Evolutionary conservation across 2,888 invertebrate genomes (phyloP).

Genomic region (Phalera bucephala): DNA sequence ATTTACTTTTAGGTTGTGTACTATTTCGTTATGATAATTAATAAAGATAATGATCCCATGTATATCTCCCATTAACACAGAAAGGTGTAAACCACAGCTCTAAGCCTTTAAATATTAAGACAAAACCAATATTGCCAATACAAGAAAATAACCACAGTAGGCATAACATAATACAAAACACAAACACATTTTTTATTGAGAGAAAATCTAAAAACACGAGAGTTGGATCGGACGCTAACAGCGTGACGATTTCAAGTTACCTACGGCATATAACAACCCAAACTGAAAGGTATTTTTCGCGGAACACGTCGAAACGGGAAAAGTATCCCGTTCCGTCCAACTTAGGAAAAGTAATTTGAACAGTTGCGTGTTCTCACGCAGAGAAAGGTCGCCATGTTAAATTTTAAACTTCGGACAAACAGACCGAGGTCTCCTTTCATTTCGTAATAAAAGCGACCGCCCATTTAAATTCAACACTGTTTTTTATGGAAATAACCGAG

Average conservation of each 20-base stretch:
- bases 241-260: constrained; percentile 38
- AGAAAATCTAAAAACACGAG: constrained; percentile 17
- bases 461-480: constrained; percentile 12
- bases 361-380: constrained; percentile 71
- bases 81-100: too few relatives aligned
- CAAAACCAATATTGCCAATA: too few relatives aligned
- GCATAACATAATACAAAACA: too few relatives aligned
- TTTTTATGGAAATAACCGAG: constrained; percentile 15
- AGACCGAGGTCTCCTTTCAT: constrained; percentile 16
- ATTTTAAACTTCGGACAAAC: constrained; percentile 41
- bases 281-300: constrained; percentile 58
- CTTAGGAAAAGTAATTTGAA: constrained; percentile 61
- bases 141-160: too few relatives aligned
- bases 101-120: too few relatives aligned
- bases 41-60: too few relatives aligned
- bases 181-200: constrained; percentile 14
- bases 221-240: constrained; percentile 23
- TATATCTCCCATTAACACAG: too few relatives aligned
- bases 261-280: constrained; percentile 29
- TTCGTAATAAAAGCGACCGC: constrained; percentile 8
- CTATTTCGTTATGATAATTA: too few relatives aligned
- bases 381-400: constrained; percentile 38
- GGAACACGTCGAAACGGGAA: constrained; percentile 30
- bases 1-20: too few relatives aligned
- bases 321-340: constrained; percentile 50